phyloP scores from a whole-genome alignment of 92 coral and sea anemone species.

The Heliopora coerulea region DNA sequence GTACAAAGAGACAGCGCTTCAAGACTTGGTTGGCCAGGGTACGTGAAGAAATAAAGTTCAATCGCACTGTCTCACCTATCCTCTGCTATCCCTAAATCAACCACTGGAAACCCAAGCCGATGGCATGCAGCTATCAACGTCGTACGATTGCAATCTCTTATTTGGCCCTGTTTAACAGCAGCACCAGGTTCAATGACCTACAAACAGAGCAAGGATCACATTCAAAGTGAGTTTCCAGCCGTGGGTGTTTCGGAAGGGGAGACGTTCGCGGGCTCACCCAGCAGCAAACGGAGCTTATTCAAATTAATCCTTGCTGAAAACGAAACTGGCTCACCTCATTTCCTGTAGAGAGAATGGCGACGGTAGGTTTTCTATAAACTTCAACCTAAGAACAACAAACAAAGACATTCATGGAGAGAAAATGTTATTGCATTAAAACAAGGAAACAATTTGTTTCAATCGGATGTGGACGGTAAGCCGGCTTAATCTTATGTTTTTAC shows the following conservation, averaged over 20 bases:
- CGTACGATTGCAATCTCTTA: slow-evolving; percentile 87
- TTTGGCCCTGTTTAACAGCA: slow-evolving; percentile 67
- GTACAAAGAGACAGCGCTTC: no score
- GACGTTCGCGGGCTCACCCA: no score
- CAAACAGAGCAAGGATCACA: background rate
- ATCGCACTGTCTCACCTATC: slow-evolving; percentile 61
- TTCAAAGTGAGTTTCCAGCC: no score
- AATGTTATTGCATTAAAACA: background rate
- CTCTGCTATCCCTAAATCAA: slow-evolving; percentile 81
- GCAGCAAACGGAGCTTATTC: no score
- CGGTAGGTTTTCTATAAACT: slow-evolving; percentile 79
- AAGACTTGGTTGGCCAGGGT: no score
- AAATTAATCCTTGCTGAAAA: background rate
- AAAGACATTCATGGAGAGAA: background rate
- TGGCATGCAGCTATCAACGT: slow-evolving; percentile 72
- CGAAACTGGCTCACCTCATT: slow-evolving; percentile 61
- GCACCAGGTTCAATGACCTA: slow-evolving; percentile 70
- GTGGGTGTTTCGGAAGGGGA: no score
- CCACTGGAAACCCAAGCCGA: slow-evolving; percentile 66
- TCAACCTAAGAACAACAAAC: slow-evolving; percentile 50
- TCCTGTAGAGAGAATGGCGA: slow-evolving; percentile 96
- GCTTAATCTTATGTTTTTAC: no score
- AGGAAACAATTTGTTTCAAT: no score
- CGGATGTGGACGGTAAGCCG: no score
- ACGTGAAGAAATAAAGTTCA: no score